Conservation (phyloP, 2,797 vertebrate species). For the Cichlasoma orientale region DNA sequence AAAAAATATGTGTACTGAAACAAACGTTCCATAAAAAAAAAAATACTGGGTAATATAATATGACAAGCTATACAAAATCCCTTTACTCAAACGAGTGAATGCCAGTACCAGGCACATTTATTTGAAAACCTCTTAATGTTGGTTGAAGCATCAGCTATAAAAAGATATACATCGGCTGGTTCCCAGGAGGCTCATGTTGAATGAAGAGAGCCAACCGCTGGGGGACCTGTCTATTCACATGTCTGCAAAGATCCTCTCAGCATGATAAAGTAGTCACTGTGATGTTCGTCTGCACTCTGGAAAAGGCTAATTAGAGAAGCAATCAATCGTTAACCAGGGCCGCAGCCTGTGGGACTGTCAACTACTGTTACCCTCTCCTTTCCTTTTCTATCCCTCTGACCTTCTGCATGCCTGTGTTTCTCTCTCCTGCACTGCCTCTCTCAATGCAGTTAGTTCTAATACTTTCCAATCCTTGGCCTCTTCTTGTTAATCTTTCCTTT, state of each 20-base stretch:
- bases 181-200: constrained; percentile 32
- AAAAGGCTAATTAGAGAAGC: constrained; percentile 78
- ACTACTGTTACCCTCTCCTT: constrained; percentile 55
- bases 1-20: neutral
- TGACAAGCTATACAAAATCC: neutral
- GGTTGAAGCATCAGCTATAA: neutral
- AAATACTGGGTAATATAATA: neutral
- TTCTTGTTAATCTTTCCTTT: constrained; percentile 53
- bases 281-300: constrained; percentile 61
- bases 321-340: constrained; percentile 71
- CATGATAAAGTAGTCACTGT: constrained; percentile 67
- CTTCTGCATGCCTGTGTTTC: constrained; percentile 44
- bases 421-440: constrained; percentile 24
- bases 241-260: constrained; percentile 62
- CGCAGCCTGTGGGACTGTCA: constrained; percentile 69
- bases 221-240: constrained; percentile 60
- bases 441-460: constrained; percentile 41
- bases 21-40: neutral
- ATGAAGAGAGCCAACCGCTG: constrained; percentile 43
- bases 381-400: constrained; percentile 47
- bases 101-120: neutral
- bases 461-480: constrained; percentile 43
- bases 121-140: constrained; percentile 11
- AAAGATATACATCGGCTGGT: constrained; percentile 5
- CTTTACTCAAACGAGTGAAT: constrained; percentile 3